A percentile compares a stretch with the other conserved stretches of the same genome.
Conservation (phyloP, 2,888 invertebrate genomes). For the Cosmopolites sordidus region DNA sequence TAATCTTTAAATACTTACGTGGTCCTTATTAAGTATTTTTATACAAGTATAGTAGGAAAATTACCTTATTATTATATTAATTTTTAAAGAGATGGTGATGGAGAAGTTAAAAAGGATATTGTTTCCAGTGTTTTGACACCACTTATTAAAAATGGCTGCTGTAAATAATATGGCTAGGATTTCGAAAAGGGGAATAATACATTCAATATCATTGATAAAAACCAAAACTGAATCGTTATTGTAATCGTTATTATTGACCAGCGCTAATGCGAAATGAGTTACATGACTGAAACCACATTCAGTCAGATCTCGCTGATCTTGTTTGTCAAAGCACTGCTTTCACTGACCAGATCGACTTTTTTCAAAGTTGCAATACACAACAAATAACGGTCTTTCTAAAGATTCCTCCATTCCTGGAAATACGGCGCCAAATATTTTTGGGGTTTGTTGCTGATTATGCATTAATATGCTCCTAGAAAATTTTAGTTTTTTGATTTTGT, state of each 20-base stretch:
- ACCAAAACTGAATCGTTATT: conserved; percentile 37
- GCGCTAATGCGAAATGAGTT: conserved; percentile 55
- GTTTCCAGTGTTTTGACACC: conserved; percentile 52
- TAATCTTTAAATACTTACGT: no score
- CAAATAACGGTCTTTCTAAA: no score
- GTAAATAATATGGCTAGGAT: conserved; percentile 52
- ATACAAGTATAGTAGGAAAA: no score
- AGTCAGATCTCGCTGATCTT: conserved; percentile 43
- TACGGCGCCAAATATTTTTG: no score
- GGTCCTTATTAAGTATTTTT: no score
- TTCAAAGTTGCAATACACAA: no score
- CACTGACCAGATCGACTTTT: no score
- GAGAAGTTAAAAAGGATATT: conserved; percentile 42
- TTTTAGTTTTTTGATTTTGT: no score
- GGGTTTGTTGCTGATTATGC: no score
- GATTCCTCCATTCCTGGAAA: no score
- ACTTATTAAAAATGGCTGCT: conserved; percentile 55
- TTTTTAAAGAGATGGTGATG: conserved; percentile 38
- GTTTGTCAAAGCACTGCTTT: conserved; percentile 36
- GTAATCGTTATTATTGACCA: conserved; percentile 37
- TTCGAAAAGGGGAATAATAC: conserved; percentile 52
- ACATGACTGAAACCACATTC: conserved; percentile 52
- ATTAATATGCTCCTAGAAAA: no score
- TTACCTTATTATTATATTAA: conserved; percentile 47
- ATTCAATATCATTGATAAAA: conserved; percentile 53